Percentiles rank a stretch among this genome's conserved stretches.
Evolutionary conservation across 1,140 invertebrate genomes (phyloP).

Genomic region (Hylaeus volcanicus): DNA sequence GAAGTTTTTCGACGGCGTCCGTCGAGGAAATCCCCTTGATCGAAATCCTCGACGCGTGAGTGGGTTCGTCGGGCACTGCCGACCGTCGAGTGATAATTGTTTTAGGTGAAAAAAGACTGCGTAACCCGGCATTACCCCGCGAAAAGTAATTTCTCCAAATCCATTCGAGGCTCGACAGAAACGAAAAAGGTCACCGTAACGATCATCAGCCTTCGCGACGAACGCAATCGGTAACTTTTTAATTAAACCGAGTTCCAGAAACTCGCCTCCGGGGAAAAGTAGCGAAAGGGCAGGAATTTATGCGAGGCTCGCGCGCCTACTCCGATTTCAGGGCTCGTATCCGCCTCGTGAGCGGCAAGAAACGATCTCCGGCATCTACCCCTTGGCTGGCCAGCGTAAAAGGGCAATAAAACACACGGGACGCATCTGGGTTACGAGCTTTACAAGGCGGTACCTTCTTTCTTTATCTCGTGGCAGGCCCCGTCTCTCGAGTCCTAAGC

Average conservation of each 20-base stretch:
- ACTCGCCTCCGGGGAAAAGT: constrained; percentile 4
- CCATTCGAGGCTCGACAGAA: too few species aligned
- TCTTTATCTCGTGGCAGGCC: constrained; percentile 64
- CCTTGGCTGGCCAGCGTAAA: constrained; percentile 58
- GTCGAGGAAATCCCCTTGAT: neutral
- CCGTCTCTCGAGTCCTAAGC: constrained; percentile 55
- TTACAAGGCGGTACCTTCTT: constrained; percentile 71
- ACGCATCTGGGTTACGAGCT: constrained; percentile 77
- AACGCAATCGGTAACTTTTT: too few species aligned
- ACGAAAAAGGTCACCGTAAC: too few species aligned
- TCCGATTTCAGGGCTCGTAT: constrained; percentile 19
- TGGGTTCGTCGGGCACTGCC: too few species aligned
- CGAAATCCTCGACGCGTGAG: too few species aligned
- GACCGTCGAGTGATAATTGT: too few species aligned
- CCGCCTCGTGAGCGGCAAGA: constrained; percentile 17
- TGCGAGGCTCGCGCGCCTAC: neutral
- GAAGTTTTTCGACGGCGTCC: neutral
- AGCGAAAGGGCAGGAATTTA: constrained; percentile 24
- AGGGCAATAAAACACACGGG: constrained; percentile 77
- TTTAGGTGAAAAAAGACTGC: too few species aligned
- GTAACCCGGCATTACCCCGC: too few species aligned
- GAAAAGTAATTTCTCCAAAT: too few species aligned
- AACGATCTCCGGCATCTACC: constrained; percentile 24
- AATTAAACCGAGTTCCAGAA: constrained; percentile 8
- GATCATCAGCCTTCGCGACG: too few species aligned